A percentile compares a stretch with the other conserved stretches of the same genome.
Evolutionary conservation across 2,113 vertebrate genomes (phyloP).

Genomic region (Syngnathoides biaculeatus): DNA sequence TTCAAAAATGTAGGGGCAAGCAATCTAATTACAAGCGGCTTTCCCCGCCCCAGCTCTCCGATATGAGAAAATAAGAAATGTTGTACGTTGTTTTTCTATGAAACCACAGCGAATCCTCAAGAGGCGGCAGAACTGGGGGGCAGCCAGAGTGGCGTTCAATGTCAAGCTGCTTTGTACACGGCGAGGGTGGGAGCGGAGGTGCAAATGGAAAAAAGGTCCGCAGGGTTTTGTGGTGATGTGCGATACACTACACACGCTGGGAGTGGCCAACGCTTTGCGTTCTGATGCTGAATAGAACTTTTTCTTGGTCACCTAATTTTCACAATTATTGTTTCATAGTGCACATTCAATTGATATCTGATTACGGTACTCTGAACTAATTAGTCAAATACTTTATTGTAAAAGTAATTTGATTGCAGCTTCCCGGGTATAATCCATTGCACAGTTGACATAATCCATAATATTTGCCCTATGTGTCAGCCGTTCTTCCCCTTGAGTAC

Average conservation of each 20-base stretch:
- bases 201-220: conserved; percentile 77
- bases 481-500: conserved; percentile 7
- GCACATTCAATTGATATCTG: too few species aligned
- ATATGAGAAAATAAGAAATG: conserved; percentile 17
- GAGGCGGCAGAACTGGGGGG: conserved; percentile 8
- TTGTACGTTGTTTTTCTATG: conserved; percentile 56
- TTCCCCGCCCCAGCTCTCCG: conserved; percentile 21
- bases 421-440: background rate
- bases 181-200: conserved; percentile 71
- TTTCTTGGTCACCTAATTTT: background rate
- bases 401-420: background rate
- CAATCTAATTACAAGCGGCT: conserved; percentile 35
- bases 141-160: conserved; percentile 63
- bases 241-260: conserved; percentile 28
- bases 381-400: background rate
- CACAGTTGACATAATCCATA: background rate
- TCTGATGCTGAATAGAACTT: background rate
- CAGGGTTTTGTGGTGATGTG: conserved; percentile 46
- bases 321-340: too few species aligned
- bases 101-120: conserved; percentile 45
- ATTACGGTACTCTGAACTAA: too few species aligned
- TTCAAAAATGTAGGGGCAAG: conserved; percentile 42
- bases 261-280: background rate
- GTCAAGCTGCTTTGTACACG: conserved; percentile 63
- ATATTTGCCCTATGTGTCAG: background rate